Evolutionary conservation across 2,888 invertebrate genomes (phyloP), one percentile per base, ranked within the genome.

Genomic region (Nomada goodeniana): DNA sequence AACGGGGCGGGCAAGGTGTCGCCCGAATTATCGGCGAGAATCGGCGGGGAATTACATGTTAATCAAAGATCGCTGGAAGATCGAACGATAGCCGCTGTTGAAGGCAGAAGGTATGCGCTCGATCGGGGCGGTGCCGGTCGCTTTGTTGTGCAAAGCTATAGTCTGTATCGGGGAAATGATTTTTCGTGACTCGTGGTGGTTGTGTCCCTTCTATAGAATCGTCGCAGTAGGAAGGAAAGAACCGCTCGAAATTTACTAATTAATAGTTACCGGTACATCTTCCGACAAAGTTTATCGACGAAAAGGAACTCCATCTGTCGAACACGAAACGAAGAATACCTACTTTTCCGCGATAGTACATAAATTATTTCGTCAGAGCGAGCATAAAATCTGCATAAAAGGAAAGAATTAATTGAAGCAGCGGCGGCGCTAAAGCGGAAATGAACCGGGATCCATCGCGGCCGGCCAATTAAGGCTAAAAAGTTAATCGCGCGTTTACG

Each of bases 41-140:
- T 78, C 72, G 44, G 23, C 67, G 10, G 67, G 79, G 79, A 79
- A 72, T 80, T 79, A 80, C 80, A 72, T 63, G 80, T 80, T 80
- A 80, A 80, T 80, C 80, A 78, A 78, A 78, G 79, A 72, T 78
- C 68, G 42, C 36, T 26, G 61, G 11, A 47, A 59, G 68, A 80
- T 71, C 55, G 50, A 11, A 11, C 61, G 61, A 57, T 79, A 67
- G 18, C 44, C 11, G 13, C 44, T 0, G 20, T 26, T 7, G 2
- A 15, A 3, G 44, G 42, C 13, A 18, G 29, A 10, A 29, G 26
- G 20, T 3, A 23, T 23, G 44, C 47, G 47, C 23, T 47, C 13
- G 20, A 13, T 11, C 10, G 10, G 13, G 11, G 26, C 57, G 26
- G 57, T 23, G 13, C 23, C 26, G 15, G 3, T 1, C 13, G 47